These are phyloP conservation scores for Drosophila prolongata DNA, from an alignment of 2,888 invertebrate species.

Conservation along the genomic window DNA sequence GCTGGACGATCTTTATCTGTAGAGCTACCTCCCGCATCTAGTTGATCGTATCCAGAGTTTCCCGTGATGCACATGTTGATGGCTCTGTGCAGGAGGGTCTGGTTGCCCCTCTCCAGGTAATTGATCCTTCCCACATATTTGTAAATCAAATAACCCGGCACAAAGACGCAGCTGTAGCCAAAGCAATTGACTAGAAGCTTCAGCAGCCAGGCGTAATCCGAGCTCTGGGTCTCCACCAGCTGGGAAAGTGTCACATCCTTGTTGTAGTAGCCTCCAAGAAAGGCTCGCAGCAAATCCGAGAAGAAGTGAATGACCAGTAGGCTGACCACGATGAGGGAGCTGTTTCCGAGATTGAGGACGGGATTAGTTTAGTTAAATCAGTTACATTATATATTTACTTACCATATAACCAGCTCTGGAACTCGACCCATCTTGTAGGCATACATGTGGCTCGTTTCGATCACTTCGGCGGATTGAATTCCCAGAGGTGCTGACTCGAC, in stretches of 20 bases:
- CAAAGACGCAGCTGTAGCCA: constrained; percentile 94
- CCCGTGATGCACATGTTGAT: constrained; percentile 83
- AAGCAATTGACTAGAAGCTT: constrained; percentile 91
- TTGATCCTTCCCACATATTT: constrained; percentile 91
- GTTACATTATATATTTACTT: constrained; percentile 3
- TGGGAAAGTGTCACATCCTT: constrained; percentile 81
- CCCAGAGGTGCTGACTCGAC: constrained; percentile 25
- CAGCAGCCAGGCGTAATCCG: constrained; percentile 90
- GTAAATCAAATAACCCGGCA: constrained; percentile 93
- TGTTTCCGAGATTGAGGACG: constrained; percentile 11
- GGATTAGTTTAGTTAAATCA: neutral
- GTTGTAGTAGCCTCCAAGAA: constrained; percentile 80
- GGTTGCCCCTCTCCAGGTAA: constrained; percentile 89
- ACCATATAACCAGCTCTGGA: constrained; percentile 84
- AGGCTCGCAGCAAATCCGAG: constrained; percentile 82
- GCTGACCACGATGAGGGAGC: constrained; percentile 78
- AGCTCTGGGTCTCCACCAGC: constrained; percentile 84
- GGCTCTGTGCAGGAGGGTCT: constrained; percentile 77
- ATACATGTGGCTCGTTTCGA: constrained; percentile 48
- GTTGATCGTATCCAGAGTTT: constrained; percentile 75
- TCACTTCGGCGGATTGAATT: constrained; percentile 5
- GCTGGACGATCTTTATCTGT: constrained; percentile 41
- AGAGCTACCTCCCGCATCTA: constrained; percentile 73
- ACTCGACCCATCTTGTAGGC: constrained; percentile 81
- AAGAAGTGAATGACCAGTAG: constrained; percentile 82